Percentiles rank a stretch among this genome's conserved stretches.
phyloP scores from a whole-genome alignment of 2,113 vertebrate genomes.

The Thinocorus orbignyianus region DNA sequence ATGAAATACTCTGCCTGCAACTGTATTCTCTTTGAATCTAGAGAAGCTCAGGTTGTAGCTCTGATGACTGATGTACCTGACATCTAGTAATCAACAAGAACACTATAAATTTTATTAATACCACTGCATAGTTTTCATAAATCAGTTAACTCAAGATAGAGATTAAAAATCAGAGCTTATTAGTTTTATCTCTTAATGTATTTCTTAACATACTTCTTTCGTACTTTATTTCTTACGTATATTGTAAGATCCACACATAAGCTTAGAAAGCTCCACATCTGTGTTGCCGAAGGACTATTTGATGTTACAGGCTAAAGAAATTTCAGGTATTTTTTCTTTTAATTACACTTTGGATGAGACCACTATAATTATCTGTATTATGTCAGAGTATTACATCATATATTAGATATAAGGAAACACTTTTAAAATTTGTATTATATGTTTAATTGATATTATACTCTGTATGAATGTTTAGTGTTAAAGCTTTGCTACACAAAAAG shows the following conservation, averaged over 20 bases:
- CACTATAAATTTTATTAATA: not conserved
- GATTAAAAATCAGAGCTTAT: not conserved
- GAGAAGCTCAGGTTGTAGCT: not conserved
- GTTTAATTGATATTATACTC: not conserved
- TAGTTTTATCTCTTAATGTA: not conserved
- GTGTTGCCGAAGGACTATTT: not conserved
- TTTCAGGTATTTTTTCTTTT: not conserved
- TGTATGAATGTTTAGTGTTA: not conserved
- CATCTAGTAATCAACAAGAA: not conserved
- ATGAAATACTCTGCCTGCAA: not conserved
- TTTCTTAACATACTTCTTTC: not conserved
- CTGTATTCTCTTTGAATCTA: not conserved
- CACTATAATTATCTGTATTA: not conserved
- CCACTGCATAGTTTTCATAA: not conserved
- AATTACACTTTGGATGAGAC: not conserved
- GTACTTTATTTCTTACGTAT: not conserved
- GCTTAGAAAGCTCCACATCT: not conserved
- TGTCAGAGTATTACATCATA: not conserved
- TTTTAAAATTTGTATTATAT: not conserved
- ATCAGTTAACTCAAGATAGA: not conserved
- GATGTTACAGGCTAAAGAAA: not conserved
- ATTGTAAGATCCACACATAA: not conserved
- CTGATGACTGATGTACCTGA: not conserved
- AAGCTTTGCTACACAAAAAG: not conserved
- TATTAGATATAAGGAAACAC: not conserved